Evolutionary conservation across 2,113 vertebrate species (phyloP), one percentile per base, ranked within the genome.

Genomic region (Phyllostomus discolor): DNA sequence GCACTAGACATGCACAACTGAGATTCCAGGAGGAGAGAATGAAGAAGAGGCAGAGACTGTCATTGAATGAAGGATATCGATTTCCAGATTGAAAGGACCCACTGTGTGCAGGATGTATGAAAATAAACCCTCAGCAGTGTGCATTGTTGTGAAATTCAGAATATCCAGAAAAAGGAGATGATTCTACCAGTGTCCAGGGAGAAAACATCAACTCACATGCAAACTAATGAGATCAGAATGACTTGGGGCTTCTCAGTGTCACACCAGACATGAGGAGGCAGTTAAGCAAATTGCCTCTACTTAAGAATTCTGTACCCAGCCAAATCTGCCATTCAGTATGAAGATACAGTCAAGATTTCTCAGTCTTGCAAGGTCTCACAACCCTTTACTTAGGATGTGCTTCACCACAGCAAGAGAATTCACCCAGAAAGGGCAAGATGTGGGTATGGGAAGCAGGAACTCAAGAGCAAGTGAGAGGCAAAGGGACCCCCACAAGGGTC

Each of bases 1-100:
- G n/a, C 43, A 82, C 35, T 0, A 4, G 6, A 20, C 7, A 0
- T 10, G 22, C 0, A 0, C 46, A 54, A 4, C 2, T 66, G 12
- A 19, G 67, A 28, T 67, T 50, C 48, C 16, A 64, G 54, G 52
- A 70, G n/a, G 26, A 88, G 35, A 84, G 5, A n/a, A 59, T 20
- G 31, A 70, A 59, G 16, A 41, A 19, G 11, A 2, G 15, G 10
- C 17, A 59, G 12, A 41, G 20, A n/a, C 70, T 52, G 57, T 90
- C 15, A 1, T 5, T n/a, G 14, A 79, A n/a, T 57, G 28, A 79
- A 62, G 54, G 16, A 22, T 26, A 24, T 48, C 20, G 1, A 2
- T 64, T 75, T 90, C 41, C 59, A 84, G 48, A 81, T 41, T 38
- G 33, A 70, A 76, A 69, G 72, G 59, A 9, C 20, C 24, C 19